These are phyloP conservation scores for Antechinus stuartii DNA, from an alignment of 2,113 vertebrate genomes.

Conservation along the genomic window DNA sequence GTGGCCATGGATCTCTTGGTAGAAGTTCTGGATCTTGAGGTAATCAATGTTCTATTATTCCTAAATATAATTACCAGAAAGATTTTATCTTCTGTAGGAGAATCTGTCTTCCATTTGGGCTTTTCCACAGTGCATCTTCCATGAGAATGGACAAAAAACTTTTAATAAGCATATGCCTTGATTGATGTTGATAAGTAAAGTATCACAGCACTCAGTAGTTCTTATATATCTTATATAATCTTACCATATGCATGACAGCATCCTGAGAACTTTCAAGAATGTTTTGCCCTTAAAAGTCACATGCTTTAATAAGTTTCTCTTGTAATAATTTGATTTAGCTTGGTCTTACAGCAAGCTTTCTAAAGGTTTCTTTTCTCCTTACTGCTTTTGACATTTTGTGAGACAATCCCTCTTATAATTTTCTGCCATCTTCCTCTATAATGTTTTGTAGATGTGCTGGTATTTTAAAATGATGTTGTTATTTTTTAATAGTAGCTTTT, in stretches of 20 bases:
- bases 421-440: neutral
- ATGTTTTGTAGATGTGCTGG: neutral
- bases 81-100: neutral
- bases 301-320: neutral
- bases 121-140: neutral
- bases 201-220: neutral
- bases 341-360: neutral
- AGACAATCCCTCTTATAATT: neutral
- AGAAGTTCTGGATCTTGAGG: neutral
- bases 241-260: neutral
- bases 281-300: neutral
- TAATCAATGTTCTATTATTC: neutral
- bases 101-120: neutral
- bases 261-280: neutral
- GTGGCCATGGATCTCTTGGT: neutral
- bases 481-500: no score
- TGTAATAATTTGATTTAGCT: neutral
- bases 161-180: neutral
- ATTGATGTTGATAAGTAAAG: neutral
- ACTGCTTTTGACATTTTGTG: neutral
- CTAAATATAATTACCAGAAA: neutral
- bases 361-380: neutral
- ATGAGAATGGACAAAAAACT: neutral
- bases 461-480: neutral
- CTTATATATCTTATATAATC: neutral